These are phyloP conservation scores for Bubalus kerabau DNA, from an alignment of 2,113 vertebrate species.

Conservation along the genomic window DNA sequence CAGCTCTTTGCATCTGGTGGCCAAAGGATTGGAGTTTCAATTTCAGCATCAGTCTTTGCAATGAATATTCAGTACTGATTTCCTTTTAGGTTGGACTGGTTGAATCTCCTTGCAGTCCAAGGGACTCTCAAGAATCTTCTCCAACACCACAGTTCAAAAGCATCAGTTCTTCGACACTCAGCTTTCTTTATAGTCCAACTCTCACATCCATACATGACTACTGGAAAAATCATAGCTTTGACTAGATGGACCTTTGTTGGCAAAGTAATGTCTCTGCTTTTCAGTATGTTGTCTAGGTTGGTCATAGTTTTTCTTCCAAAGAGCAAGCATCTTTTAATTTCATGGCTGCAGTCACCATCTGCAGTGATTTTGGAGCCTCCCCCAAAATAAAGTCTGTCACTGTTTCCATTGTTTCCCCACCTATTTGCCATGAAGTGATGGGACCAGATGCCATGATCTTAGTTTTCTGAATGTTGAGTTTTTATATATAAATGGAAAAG, in stretches of 20 bases:
- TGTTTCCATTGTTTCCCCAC: background rate
- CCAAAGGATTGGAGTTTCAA: background rate
- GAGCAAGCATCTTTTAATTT: background rate
- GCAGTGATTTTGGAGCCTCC: background rate
- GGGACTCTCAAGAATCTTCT: background rate
- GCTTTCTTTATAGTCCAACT: background rate
- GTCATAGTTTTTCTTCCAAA: background rate
- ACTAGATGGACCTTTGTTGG: background rate
- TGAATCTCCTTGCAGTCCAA: background rate
- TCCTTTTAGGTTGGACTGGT: background rate
- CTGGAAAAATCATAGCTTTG: background rate
- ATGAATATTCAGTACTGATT: background rate
- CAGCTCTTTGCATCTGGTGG: background rate
- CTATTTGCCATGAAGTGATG: background rate
- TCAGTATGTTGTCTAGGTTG: background rate
- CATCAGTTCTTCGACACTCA: rapidly evolving
- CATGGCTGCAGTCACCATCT: background rate
- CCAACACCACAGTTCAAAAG: background rate
- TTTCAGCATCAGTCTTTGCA: background rate
- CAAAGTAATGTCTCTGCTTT: background rate
- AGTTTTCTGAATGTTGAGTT: background rate
- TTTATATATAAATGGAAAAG: background rate
- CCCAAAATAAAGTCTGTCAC: background rate
- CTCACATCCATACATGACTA: background rate
- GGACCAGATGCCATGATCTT: background rate